phyloP scores from a whole-genome alignment of 2,888 invertebrate genomes.

The Perithous albicinctus region DNA sequence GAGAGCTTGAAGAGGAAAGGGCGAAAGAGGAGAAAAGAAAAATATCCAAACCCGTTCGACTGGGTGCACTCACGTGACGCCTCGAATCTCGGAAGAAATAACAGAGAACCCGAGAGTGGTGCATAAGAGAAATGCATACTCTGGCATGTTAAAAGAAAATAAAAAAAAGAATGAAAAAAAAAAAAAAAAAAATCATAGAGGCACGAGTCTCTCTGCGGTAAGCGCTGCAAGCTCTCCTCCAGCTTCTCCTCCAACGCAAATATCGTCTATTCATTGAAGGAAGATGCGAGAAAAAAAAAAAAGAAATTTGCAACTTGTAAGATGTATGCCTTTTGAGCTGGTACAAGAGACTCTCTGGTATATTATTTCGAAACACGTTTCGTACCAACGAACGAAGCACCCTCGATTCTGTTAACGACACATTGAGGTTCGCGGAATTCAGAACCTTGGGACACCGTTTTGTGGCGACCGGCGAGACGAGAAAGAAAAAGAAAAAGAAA shows the following conservation, averaged over 20 bases:
- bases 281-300: slow-evolving; percentile 25
- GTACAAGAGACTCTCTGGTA: neutral
- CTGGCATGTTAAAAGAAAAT: slow-evolving; percentile 5
- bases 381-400: neutral
- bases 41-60: slow-evolving; percentile 65
- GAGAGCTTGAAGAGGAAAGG: neutral
- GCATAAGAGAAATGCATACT: slow-evolving; percentile 35
- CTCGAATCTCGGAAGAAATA: slow-evolving; percentile 64
- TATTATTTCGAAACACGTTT: slow-evolving; percentile 1
- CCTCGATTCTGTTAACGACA: slow-evolving; percentile 12
- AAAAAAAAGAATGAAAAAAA: too few species aligned
- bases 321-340: neutral
- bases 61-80: slow-evolving; percentile 63
- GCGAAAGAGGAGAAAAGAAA: slow-evolving; percentile 21
- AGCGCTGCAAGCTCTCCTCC: slow-evolving; percentile 23
- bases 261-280: slow-evolving; percentile 25
- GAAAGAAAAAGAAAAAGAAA: neutral
- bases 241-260: slow-evolving; percentile 29
- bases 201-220: slow-evolving; percentile 73
- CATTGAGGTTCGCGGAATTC: slow-evolving; percentile 7
- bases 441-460: neutral
- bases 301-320: slow-evolving; percentile 4
- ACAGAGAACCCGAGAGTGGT: slow-evolving; percentile 29
- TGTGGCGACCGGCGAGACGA: too few species aligned
- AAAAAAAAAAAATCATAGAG: slow-evolving; percentile 32